Base-by-base conservation (phyloP, 1,140 invertebrate species). In the Scaptomyza pallida region DNA sequence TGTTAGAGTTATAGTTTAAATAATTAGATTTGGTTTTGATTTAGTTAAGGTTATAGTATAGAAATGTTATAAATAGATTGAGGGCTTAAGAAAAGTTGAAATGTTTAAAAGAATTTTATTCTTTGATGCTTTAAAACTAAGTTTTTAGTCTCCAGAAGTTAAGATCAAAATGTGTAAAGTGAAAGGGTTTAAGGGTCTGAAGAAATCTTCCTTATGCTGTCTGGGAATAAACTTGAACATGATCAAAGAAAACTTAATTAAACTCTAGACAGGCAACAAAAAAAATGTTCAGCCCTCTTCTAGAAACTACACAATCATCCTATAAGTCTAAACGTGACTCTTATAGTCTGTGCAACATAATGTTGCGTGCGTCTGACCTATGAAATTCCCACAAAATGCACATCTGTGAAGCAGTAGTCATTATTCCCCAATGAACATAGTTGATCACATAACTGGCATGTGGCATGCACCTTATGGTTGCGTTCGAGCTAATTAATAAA, bases 401-500 rank as follows among this genome's bases (percentile, higher is more conserved):
- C 50, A 52, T 19, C 33, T 52, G 50, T 52, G 48, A 30, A 10
- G 16, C 15, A 35, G 30, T 17, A 15, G 30, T 12, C 33, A 35
- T 37, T 37, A 37, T 37, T 37, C 33, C 33, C 33, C 33, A 37
- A 0, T 26, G 35, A 19, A 30, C 59, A 52, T 52, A 17, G 51
- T 17, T 65, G 52, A 15, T 40, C 62, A 56, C 52, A 65, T 65
- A 56, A 48, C 52, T 33, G 55, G 75, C 67, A 72, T 67, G 55
- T 45, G 74, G 54, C 54, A 43, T 64, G 52, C 72, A 54, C 43
- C 57, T 61, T 70, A 47, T 60, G 47, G 37, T 30, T 64, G 17
- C 33, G 40, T 40, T 48, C 10, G 16, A 37, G 59, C 51, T 83
- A 83, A 83, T 83, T 83, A 83, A 83, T 83, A 83, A 83, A 68